Evolutionary conservation across 1,140 invertebrate species (phyloP).

Genomic region (Ladona fulva): DNA sequence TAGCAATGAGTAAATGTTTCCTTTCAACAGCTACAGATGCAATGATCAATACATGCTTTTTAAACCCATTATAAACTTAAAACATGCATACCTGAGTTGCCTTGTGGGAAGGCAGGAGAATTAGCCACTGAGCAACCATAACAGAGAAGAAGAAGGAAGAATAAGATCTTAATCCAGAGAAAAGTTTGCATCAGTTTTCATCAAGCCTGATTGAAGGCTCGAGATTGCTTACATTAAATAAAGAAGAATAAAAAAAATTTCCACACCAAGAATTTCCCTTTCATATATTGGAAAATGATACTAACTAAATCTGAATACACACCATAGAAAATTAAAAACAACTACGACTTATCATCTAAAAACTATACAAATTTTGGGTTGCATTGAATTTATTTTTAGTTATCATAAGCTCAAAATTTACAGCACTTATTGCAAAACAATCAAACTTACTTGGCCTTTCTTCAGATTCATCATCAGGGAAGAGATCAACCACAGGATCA

Average conservation of each 20-base stretch:
- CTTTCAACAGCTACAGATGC: not conserved
- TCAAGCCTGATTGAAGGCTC: too few species aligned
- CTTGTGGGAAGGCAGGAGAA: conserved; percentile 6
- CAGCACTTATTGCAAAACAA: not conserved
- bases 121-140: conserved; percentile 8
- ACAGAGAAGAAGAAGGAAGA: conserved; percentile 1
- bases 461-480: conserved; percentile 80
- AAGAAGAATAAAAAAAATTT: too few species aligned
- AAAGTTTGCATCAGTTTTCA: not conserved
- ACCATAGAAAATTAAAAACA: too few species aligned
- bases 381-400: too few species aligned
- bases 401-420: not conserved
- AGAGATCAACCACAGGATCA: conserved; percentile 73
- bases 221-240: too few species aligned
- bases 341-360: too few species aligned
- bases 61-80: not conserved
- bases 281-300: too few species aligned
- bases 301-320: too few species aligned
- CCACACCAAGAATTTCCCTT: too few species aligned
- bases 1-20: too few species aligned
- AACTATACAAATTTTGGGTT: too few species aligned
- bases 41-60: not conserved
- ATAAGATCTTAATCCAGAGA: not conserved
- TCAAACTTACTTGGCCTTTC: conserved; percentile 69
- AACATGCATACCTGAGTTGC: conserved; percentile 4